These are phyloP conservation scores for Nerophis ophidion DNA, from an alignment of 2,113 vertebrate genomes.

Conservation along the genomic window DNA sequence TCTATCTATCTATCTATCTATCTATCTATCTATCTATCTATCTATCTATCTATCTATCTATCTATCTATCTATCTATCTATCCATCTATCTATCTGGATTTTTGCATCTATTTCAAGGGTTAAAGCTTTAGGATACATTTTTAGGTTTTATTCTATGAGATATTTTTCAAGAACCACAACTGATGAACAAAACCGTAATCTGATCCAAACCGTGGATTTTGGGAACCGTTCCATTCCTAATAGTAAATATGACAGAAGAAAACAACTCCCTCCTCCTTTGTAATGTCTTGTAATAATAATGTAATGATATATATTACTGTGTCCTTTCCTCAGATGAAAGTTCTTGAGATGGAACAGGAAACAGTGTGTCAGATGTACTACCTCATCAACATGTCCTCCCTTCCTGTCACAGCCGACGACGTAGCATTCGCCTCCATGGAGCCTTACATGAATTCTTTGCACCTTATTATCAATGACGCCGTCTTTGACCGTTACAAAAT, in stretches of 20 bases:
- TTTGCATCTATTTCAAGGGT: too few species aligned
- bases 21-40: too few species aligned
- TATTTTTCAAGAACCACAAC: too few species aligned
- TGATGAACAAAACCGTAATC: too few species aligned
- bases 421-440: slow-evolving; percentile 74
- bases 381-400: slow-evolving; percentile 73
- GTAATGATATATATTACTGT: not conserved
- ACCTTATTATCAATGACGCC: slow-evolving; percentile 65
- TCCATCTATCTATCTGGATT: too few species aligned
- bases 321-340: slow-evolving; percentile 63
- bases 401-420: slow-evolving; percentile 78
- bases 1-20: too few species aligned
- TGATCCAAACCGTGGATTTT: too few species aligned
- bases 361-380: slow-evolving; percentile 75
- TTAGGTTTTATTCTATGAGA: too few species aligned
- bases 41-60: too few species aligned
- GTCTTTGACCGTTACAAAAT: slow-evolving; percentile 60
- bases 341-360: slow-evolving; percentile 72
- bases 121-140: too few species aligned
- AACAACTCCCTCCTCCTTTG: not conserved
- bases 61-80: too few species aligned
- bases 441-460: slow-evolving; percentile 62
- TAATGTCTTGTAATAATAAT: not conserved
- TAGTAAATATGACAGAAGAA: not conserved
- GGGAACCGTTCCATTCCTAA: too few species aligned